Evolutionary conservation across 2,797 vertebrate species (phyloP).

Genomic region (Spinus olivaceus): DNA sequence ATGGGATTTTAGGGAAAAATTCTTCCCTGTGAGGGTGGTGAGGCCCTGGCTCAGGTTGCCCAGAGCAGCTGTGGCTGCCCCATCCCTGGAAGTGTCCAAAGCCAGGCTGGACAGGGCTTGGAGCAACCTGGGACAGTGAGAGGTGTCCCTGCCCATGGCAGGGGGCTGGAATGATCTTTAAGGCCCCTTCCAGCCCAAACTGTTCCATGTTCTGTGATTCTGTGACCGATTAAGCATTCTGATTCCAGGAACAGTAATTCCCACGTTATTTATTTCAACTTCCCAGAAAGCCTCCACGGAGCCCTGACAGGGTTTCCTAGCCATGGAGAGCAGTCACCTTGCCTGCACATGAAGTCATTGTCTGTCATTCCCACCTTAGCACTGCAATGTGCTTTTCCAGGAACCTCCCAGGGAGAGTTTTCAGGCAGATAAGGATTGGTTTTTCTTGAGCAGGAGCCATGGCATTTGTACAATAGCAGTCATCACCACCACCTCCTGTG

Average conservation of each 20-base stretch:
- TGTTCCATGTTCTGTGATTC: background rate
- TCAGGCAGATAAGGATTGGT: background rate
- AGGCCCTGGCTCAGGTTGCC: accelerated
- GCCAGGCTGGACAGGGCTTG: accelerated
- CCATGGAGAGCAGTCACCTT: background rate
- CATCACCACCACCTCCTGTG: background rate
- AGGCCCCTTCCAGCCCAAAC: background rate
- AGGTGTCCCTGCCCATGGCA: background rate
- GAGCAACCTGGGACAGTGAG: accelerated
- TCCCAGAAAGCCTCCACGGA: background rate
- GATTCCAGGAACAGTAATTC: constrained; percentile 11
- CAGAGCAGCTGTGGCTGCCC: background rate
- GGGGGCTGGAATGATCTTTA: background rate
- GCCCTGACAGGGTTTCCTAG: background rate
- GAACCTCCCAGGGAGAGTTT: background rate
- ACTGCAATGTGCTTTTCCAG: background rate
- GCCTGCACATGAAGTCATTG: background rate
- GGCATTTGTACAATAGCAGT: background rate
- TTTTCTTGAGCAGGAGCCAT: constrained; percentile 1
- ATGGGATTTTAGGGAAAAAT: background rate
- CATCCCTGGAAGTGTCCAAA: background rate
- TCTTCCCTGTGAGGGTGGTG: background rate
- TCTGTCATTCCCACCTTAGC: background rate
- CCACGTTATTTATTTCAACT: background rate
- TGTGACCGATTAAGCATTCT: background rate